Evolutionary conservation across 2,113 vertebrate species (phyloP), one percentile per base, ranked within the genome.

Genomic region (Chlamydotis undulata): DNA sequence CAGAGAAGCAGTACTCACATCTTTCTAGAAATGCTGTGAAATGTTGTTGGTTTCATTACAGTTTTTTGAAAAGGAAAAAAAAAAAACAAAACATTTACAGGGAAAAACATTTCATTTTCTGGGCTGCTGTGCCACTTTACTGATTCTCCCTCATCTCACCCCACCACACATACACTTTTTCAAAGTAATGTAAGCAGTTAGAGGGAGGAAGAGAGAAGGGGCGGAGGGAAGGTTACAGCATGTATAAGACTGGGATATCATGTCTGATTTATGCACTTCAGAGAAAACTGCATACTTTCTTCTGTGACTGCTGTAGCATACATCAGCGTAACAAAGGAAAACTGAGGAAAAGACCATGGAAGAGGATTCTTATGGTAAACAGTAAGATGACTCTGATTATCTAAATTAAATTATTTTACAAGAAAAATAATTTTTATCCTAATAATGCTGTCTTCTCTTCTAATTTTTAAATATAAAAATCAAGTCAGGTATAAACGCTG

Each of bases 71-170:
- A 29, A 63, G n/a, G 4, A 7, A 37, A 29, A 63, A 39, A 49
- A 83, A 35, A 56, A 24, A 29, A 35, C n/a, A 0, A 7, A 37
- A 24, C 14, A 86, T 25, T 73, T 76, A 69, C 23, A n/a, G 45
- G 25, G 29, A 9, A 69, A 89, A 91, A 3, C 4, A 21, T 45
- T 71, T 67, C 31, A 33, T 57, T 86, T 70, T 90, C 39, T 37
- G 59, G 41, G 21, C 49, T 87, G 65, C 81, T 87, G 35, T 69
- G 45, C 21, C 63, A 60, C 82, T 89, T 85, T 2, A 49, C 52
- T 35, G 73, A 52, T 60, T 59, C 52, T 55, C 29, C 39, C 41
- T 6, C 0, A 0, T 29, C 0, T 2, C 59, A 73, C n/a, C 33
- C 41, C 4, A 11, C 28, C 21, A 70, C 59, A 26, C 22, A n/a